Conservation (phyloP, 2,888 invertebrate species). For the Leucoptera coffeella region DNA sequence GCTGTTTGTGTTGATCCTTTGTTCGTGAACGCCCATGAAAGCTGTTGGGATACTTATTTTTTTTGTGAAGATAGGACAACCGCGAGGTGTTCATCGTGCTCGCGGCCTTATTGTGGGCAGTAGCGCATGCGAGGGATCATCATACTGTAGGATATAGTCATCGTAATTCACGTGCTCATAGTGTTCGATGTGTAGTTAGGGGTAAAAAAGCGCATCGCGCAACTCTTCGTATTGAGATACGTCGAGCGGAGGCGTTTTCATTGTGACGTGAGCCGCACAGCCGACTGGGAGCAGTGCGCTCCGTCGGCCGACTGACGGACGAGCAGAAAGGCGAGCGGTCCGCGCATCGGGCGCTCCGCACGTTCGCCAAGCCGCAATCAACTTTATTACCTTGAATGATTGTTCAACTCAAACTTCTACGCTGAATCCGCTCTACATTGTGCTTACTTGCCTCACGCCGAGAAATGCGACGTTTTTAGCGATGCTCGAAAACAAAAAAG, state of each 20-base stretch:
- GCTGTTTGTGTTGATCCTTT: slow-evolving; percentile 13
- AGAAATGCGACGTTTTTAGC: too few species aligned
- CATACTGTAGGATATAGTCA: too few species aligned
- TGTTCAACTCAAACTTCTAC: too few species aligned
- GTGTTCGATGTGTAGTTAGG: not conserved
- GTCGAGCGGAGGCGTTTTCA: too few species aligned
- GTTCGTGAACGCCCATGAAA: slow-evolving; percentile 18
- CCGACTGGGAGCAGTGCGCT: not conserved
- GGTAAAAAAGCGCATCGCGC: too few species aligned
- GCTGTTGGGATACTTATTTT: slow-evolving; percentile 39
- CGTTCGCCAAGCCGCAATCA: slow-evolving; percentile 19
- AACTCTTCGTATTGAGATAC: too few species aligned
- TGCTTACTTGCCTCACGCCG: too few species aligned
- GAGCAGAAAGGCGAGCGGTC: slow-evolving; percentile 41
- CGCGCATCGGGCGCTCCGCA: slow-evolving; percentile 8
- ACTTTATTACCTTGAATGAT: slow-evolving; percentile 34
- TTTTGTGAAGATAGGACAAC: slow-evolving; percentile 39
- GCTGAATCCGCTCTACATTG: too few species aligned
- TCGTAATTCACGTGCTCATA: slow-evolving; percentile 7
- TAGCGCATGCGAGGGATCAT: slow-evolving; percentile 51
- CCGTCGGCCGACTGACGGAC: too few species aligned
- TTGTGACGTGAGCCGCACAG: too few species aligned
- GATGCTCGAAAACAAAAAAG: too few species aligned
- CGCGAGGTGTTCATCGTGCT: slow-evolving; percentile 48
- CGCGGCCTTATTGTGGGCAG: slow-evolving; percentile 48